Base-by-base conservation (phyloP, 2,797 vertebrate species). In the Pipistrellus kuhlii region DNA sequence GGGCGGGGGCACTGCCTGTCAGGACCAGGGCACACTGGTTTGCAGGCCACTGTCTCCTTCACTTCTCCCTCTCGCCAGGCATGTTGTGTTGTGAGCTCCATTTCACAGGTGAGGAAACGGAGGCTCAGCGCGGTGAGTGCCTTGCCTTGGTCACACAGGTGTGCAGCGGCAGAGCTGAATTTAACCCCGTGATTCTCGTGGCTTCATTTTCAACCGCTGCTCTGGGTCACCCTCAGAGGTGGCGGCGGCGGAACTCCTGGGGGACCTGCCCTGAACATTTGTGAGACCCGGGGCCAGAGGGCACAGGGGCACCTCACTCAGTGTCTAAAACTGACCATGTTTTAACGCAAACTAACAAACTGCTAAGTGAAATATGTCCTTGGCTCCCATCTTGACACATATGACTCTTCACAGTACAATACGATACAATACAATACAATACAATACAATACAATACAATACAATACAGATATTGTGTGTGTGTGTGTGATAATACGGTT, bases 251-350 rank as follows among this genome's bases (percentile, higher is more conserved):
- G 35, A 53, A 66, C 27, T 9, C 1, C 30, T 15, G 27, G 35
- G 53, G 51, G 55, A 4, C 8, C 9, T 27, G 21, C 25, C 32
- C 12, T 20, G 66, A 73, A 48, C 75, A 35, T 18, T 23, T 14
- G 55, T 35, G 35, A 51, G 11, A 25, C 14, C 32, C 32, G 3
- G 59, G 51, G 6, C 30, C 17, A 18, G 83, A 17, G 38, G 12
- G 7, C 17, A 5, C 10, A 0, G 14, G 21, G 30, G 51, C 2
- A 7, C 59, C 2, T 55, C 3, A 14, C 8, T 20, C 6, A 10
- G 4, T 2, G 10, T n/a, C 30, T 46, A 2, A n/a, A 25, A 44
- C 14, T 68, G 35, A 75, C 32, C 2, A 57, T 10, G 32, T 51
- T 35, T 21, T 0, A 20, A 15, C 2, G 13, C 11, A 62, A 62